Conservation (phyloP, 2,888 invertebrate genomes). For the Acronicta alni region DNA sequence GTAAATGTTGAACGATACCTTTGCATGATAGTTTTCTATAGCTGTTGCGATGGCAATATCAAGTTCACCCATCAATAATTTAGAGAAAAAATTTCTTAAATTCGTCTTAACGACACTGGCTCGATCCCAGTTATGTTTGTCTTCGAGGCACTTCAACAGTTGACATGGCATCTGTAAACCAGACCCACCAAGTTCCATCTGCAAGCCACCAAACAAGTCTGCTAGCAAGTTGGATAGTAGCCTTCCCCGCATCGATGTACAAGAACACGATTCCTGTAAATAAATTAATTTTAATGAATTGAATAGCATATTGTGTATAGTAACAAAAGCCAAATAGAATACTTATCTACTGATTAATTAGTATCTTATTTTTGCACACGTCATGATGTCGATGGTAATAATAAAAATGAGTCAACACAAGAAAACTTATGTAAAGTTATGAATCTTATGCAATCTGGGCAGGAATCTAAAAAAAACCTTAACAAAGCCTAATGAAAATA, state of each 20-base stretch:
- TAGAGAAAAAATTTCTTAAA: slow-evolving; percentile 73
- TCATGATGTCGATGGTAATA: too few relatives aligned
- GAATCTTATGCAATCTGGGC: too few relatives aligned
- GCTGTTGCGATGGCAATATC: slow-evolving; percentile 83
- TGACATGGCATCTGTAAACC: slow-evolving; percentile 79
- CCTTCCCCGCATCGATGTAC: slow-evolving; percentile 75
- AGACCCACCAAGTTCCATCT: slow-evolving; percentile 69
- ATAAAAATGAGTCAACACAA: too few relatives aligned
- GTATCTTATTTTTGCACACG: too few relatives aligned
- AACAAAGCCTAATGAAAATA: not conserved
- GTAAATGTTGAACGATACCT: slow-evolving; percentile 61
- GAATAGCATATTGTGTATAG: too few relatives aligned
- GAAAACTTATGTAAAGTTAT: too few relatives aligned
- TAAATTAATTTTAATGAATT: too few relatives aligned
- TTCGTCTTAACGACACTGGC: slow-evolving; percentile 72
- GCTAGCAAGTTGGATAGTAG: slow-evolving; percentile 74
- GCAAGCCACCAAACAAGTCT: slow-evolving; percentile 79
- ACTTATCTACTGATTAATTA: too few relatives aligned
- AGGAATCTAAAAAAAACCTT: too few relatives aligned
- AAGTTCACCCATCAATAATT: slow-evolving; percentile 76
- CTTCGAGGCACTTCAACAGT: slow-evolving; percentile 81
- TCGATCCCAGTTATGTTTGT: slow-evolving; percentile 81
- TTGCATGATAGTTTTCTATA: slow-evolving; percentile 82
- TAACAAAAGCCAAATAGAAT: too few relatives aligned
- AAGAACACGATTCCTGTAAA: slow-evolving; percentile 79